Base-by-base conservation (phyloP, 2,888 invertebrate species). In the Aphodius granarius region DNA sequence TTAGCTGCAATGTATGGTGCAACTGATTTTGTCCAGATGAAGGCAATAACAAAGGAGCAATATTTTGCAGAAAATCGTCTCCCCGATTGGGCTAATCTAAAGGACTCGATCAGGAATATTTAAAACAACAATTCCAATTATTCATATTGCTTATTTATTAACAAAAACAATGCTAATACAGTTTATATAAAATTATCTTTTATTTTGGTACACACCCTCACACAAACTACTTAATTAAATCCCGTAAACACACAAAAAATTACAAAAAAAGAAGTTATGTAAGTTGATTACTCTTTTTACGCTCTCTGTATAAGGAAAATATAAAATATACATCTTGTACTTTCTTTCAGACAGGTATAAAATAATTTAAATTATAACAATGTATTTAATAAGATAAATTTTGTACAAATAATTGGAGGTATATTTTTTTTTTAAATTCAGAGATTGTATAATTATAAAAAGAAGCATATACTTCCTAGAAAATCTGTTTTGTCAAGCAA, bases 71-170 rank as follows among this genome's bases (percentile, higher is more conserved):
- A 89, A 76, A 91, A 91, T 66, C 88, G 92, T 75, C 90, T 97
- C 73, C 94, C 94, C 2, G 97, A 97, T 88, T 97, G 97, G 97
- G 91, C 92, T 65, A 91, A 90, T 82, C 88, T 93, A 81, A 88
- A 90, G 72, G 91, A 92, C 84, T 92, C 91, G 85, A 85, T 87
- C 79, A 86, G 88, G 82, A 85, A 85, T 18, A 73, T 81, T 43
- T 88, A 87, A 83, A 84, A 68, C 22, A 68, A 68, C 22, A 68
- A 68, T 65, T 43, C 43, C 43, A 65, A 65, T 65, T 65, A 65
- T 18, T 65, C 19, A 65, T 18, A 18, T 65, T 65, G 16, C 19
- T 65, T 65, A 65, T 65, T 65, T 65, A 65, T 65, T 65, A 43
- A 43, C 43, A 43, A 43, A 43, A 43, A 43, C 43, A 43, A 43